A percentile compares a stretch with the other conserved stretches of the same genome.
Conservation (phyloP, 2,888 invertebrate genomes). For the Scaptomyza caliginosa region DNA sequence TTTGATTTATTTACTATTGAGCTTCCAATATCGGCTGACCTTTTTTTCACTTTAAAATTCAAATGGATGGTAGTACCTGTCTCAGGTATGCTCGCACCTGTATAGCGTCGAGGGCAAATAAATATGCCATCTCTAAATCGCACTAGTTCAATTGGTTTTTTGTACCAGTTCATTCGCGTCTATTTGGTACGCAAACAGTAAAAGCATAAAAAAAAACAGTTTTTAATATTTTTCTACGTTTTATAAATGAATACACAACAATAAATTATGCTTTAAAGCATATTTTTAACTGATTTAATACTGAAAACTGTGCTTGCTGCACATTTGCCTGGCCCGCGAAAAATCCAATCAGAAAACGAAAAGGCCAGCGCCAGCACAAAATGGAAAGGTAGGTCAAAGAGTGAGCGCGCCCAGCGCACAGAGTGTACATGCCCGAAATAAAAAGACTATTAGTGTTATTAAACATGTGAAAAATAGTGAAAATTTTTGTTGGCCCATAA, state of each 20-base stretch:
- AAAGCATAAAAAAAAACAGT: slow-evolving; percentile 70
- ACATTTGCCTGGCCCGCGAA: slow-evolving; percentile 51
- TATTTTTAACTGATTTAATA: slow-evolving; percentile 38
- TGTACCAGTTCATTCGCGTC: slow-evolving; percentile 70
- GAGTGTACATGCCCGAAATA: slow-evolving; percentile 48
- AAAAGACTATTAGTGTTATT: slow-evolving; percentile 47
- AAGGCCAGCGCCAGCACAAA: slow-evolving; percentile 78
- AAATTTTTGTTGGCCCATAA: slow-evolving; percentile 70
- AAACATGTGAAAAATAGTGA: slow-evolving; percentile 66
- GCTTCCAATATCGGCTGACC: not conserved
- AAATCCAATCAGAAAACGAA: slow-evolving; percentile 58
- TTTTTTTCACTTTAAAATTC: not conserved
- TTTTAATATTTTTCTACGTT: slow-evolving; percentile 74
- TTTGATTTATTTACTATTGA: not conserved
- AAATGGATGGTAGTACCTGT: not conserved
- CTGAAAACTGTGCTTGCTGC: slow-evolving; percentile 47
- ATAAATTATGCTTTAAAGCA: slow-evolving; percentile 67
- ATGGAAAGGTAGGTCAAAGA: slow-evolving; percentile 84
- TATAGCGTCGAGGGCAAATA: slow-evolving; percentile 34
- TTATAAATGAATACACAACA: slow-evolving; percentile 74
- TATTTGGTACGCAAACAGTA: slow-evolving; percentile 76
- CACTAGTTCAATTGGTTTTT: slow-evolving; percentile 52
- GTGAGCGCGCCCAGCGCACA: slow-evolving; percentile 63
- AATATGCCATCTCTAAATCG: slow-evolving; percentile 50
- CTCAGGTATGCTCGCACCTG: slow-evolving; percentile 28